These are phyloP conservation scores for Pleuronectes platessa DNA, from an alignment of 2,113 vertebrate genomes.

Conservation along the genomic window DNA sequence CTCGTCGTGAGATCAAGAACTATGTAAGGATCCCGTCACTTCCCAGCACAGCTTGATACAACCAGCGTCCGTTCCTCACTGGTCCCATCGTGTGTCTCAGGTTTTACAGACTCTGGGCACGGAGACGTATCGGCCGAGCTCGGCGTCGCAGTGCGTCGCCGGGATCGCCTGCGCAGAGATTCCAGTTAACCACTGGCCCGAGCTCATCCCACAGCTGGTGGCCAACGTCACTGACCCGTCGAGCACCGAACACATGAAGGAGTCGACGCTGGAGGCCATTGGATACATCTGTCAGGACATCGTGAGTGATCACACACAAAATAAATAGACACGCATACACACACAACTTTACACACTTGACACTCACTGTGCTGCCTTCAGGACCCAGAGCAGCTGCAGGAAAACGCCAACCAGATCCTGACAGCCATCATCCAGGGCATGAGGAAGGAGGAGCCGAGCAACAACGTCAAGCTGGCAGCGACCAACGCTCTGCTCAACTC, in stretches of 20 bases:
- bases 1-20: slow-evolving; percentile 95
- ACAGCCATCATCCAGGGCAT: slow-evolving; percentile 99
- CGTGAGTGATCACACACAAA: slow-evolving; percentile 80
- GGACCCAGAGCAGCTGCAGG: slow-evolving; percentile 98
- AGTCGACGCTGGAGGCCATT: slow-evolving; percentile 97
- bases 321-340: no score
- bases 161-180: slow-evolving; percentile 98
- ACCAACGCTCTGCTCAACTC: slow-evolving; percentile 99
- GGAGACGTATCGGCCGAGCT: slow-evolving; percentile 96
- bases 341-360: neutral
- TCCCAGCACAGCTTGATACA: no score
- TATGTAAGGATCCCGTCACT: slow-evolving; percentile 84
- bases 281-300: slow-evolving; percentile 99
- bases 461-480: slow-evolving; percentile 97
- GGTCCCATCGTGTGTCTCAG: slow-evolving; percentile 66
- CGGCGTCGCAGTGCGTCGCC: slow-evolving; percentile 96
- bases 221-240: slow-evolving; percentile 95
- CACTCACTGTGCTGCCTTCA: slow-evolving; percentile 45
- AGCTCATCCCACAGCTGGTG: slow-evolving; percentile 95
- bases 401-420: slow-evolving; percentile 98
- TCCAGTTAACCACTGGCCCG: slow-evolving; percentile 96
- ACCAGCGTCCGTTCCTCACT: neutral
- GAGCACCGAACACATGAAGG: slow-evolving; percentile 99
- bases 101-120: slow-evolving; percentile 96
- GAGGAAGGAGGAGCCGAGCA: slow-evolving; percentile 99